These are phyloP conservation scores for Panzeria rudis DNA, from an alignment of 2,888 invertebrate genomes.

Conservation along the genomic window DNA sequence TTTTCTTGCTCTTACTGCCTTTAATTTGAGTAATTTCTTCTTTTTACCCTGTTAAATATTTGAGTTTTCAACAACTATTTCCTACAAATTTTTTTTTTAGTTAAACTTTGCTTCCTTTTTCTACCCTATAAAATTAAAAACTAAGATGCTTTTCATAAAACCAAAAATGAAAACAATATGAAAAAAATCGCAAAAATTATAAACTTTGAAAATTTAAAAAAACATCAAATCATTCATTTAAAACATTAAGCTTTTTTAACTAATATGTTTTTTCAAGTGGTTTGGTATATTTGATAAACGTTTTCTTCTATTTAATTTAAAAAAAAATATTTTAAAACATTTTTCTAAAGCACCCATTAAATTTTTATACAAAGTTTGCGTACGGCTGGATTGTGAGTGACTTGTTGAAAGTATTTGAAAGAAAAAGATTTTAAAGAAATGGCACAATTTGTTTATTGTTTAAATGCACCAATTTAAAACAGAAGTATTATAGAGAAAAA, in stretches of 20 bases:
- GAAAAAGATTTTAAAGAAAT: constrained; percentile 65
- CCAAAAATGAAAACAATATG: not conserved
- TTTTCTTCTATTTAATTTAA: constrained; percentile 71
- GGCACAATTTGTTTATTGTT: constrained; percentile 71
- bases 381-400: constrained; percentile 71
- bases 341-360: constrained; percentile 76
- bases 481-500: constrained; percentile 65
- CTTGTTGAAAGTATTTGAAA: constrained; percentile 70
- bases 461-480: constrained; percentile 62
- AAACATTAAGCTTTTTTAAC: constrained; percentile 31
- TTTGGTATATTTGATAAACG: constrained; percentile 70
- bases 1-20: constrained; percentile 40
- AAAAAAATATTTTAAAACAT: not conserved
- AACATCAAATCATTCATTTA: constrained; percentile 73
- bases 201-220: constrained; percentile 51
- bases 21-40: constrained; percentile 45
- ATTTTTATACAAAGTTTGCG: constrained; percentile 74
- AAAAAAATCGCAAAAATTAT: constrained; percentile 65
- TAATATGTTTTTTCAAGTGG: constrained; percentile 56
- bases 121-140: constrained; percentile 73
- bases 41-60: constrained; percentile 50
- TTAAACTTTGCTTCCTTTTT: constrained; percentile 45
- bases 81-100: constrained; percentile 19
- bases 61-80: constrained; percentile 32
- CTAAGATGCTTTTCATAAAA: constrained; percentile 84